Conservation (phyloP, 2,113 vertebrate genomes). For the Centropristis striata region DNA sequence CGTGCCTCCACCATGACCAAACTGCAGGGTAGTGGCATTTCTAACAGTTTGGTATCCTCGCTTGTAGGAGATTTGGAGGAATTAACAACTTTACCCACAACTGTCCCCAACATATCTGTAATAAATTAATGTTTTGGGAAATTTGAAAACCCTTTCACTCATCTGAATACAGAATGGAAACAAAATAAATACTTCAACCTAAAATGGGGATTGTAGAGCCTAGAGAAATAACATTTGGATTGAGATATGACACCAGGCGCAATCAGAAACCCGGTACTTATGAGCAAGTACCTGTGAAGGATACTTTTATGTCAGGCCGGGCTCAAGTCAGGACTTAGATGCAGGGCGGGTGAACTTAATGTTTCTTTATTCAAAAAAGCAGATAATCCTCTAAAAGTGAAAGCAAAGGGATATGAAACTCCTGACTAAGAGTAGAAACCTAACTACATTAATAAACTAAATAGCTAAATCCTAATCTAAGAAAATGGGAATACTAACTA, state of each 20-base stretch:
- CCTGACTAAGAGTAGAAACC: too few relatives aligned
- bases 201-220: slow-evolving; percentile 64
- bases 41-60: slow-evolving; percentile 10
- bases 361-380: too few relatives aligned
- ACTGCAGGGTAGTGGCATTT: slow-evolving; percentile 29
- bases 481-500: too few relatives aligned
- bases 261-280: background rate
- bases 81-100: slow-evolving; percentile 36
- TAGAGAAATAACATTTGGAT: slow-evolving; percentile 25
- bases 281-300: slow-evolving; percentile 8
- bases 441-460: too few relatives aligned
- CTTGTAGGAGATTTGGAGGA: slow-evolving; percentile 44
- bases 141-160: slow-evolving; percentile 53
- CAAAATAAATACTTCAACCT: slow-evolving; percentile 44
- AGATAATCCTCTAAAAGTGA: too few relatives aligned
- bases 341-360: too few relatives aligned
- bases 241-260: too few relatives aligned
- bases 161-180: slow-evolving; percentile 61
- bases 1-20: slow-evolving; percentile 17
- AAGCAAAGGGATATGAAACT: too few relatives aligned
- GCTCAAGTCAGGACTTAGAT: too few relatives aligned
- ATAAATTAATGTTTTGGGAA: slow-evolving; percentile 50
- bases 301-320: slow-evolving; percentile 21
- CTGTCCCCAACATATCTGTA: slow-evolving; percentile 29
- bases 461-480: too few relatives aligned